Evolutionary conservation across 2,888 invertebrate genomes (phyloP).

Genomic region (Nebria brevicollis): DNA sequence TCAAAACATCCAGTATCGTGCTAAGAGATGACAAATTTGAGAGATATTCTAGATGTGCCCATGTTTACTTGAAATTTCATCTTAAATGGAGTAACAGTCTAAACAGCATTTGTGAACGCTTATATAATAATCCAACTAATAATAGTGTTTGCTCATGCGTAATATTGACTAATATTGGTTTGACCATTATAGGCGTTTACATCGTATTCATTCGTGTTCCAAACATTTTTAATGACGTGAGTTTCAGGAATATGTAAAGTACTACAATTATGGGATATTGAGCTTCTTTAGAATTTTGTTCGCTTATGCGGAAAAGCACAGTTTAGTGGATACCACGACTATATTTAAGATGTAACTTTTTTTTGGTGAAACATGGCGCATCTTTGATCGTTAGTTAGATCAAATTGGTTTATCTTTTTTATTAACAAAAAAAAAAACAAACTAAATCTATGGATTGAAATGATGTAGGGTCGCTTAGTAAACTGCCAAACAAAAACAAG

Average conservation of each 20-base stretch:
- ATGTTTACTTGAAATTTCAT: neutral
- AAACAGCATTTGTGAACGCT: neutral
- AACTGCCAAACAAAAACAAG: slow-evolving; percentile 57
- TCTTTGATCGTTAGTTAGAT: neutral
- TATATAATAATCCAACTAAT: neutral
- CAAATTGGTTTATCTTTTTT: slow-evolving; percentile 35
- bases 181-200: neutral
- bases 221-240: neutral
- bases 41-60: neutral
- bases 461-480: slow-evolving; percentile 48
- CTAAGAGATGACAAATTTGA: neutral
- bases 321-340: neutral
- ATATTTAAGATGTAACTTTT: neutral
- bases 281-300: neutral
- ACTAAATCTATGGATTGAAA: slow-evolving; percentile 35
- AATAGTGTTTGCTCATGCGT: too few relatives aligned
- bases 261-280: neutral
- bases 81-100: neutral
- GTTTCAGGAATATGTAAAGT: neutral
- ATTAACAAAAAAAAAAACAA: neutral
- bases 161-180: neutral
- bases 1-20: neutral
- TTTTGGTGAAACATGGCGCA: neutral
- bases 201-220: neutral
- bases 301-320: neutral